A percentile compares a stretch with the other conserved stretches of the same genome.
Conservation (phyloP, 1,140 invertebrate genomes). For the Brachionus koreanus region DNA sequence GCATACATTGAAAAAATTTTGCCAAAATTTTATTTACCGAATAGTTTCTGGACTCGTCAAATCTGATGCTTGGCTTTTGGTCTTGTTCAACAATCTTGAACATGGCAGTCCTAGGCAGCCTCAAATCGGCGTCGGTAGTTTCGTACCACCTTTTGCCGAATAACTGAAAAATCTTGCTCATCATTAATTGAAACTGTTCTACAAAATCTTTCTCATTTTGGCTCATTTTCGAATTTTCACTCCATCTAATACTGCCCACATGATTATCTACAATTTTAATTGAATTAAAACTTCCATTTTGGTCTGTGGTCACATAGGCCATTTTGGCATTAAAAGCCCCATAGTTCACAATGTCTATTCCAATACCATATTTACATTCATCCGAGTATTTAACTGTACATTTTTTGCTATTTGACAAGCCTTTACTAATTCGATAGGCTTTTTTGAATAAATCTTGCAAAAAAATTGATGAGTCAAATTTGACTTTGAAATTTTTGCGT, state of each 20-base stretch:
- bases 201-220: constrained; percentile 8
- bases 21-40: background rate
- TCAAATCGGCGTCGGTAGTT: background rate
- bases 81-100: constrained; percentile 6
- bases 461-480: constrained; percentile 22
- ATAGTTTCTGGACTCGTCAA: background rate
- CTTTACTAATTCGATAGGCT: background rate
- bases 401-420: background rate
- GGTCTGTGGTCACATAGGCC: background rate
- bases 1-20: background rate
- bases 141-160: constrained; percentile 33
- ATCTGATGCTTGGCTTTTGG: background rate
- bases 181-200: constrained; percentile 17
- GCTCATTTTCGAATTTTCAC: background rate
- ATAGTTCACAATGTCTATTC: constrained; percentile 13
- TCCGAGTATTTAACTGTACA: background rate
- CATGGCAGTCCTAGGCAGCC: background rate
- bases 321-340: background rate
- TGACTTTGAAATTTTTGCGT: constrained; percentile 12
- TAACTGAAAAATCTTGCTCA: background rate
- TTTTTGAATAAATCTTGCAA: constrained; percentile 24
- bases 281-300: background rate
- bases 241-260: background rate
- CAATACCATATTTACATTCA: background rate
- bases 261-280: background rate